phyloP scores from a whole-genome alignment of 2,113 vertebrate species.

The Bubo bubo region DNA sequence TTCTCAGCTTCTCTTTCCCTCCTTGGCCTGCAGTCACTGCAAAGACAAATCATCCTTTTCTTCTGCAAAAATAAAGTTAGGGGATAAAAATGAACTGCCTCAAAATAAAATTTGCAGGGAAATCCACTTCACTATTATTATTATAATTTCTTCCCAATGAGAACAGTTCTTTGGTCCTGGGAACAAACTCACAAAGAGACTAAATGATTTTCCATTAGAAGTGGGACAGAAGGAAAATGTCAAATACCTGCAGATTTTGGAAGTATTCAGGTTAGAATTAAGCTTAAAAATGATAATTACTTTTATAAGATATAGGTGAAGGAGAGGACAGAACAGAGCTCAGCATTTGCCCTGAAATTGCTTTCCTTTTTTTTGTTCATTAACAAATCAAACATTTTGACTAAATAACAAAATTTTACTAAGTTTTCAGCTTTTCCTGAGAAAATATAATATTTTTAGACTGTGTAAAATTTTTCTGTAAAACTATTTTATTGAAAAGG shows the following conservation, averaged over 20 bases:
- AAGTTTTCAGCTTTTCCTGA: neutral
- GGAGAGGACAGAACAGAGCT: neutral
- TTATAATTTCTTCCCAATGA: conserved; percentile 34
- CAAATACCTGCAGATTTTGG: neutral
- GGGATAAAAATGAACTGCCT: conserved; percentile 53
- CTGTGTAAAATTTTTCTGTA: fast-evolving
- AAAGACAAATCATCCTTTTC: conserved; percentile 66
- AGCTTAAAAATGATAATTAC: neutral
- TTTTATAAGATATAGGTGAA: neutral
- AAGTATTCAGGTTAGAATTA: neutral
- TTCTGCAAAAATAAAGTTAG: conserved; percentile 64
- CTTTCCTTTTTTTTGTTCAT: neutral
- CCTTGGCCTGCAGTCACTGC: conserved; percentile 6
- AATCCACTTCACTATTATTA: neutral
- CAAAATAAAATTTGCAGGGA: conserved; percentile 30
- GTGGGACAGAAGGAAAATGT: neutral
- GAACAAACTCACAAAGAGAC: neutral
- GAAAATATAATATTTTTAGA: neutral
- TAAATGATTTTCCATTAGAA: neutral
- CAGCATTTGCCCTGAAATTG: neutral
- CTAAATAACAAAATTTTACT: neutral
- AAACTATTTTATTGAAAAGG: neutral
- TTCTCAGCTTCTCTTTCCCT: conserved; percentile 37
- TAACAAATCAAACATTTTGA: neutral
- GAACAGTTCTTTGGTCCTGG: conserved; percentile 35